These are phyloP conservation scores for Atrichornis clamosus DNA, from an alignment of 2,113 vertebrate species.

Conservation along the genomic window DNA sequence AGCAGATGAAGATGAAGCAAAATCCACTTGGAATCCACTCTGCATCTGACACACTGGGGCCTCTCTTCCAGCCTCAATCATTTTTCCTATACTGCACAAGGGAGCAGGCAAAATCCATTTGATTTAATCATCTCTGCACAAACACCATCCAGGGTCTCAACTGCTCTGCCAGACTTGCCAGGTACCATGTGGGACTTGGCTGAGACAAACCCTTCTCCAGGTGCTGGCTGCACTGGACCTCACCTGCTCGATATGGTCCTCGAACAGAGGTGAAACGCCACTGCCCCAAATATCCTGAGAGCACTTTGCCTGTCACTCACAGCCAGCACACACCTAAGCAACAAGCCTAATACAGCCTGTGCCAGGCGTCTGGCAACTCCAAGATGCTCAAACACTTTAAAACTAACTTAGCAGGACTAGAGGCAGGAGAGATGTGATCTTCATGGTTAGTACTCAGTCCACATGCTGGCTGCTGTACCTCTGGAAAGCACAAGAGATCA, in stretches of 20 bases:
- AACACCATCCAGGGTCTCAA: not conserved
- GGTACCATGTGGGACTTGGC: not conserved
- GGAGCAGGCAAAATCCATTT: not conserved
- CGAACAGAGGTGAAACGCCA: not conserved
- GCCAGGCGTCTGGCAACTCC: not conserved
- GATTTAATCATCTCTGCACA: not conserved
- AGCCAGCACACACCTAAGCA: not conserved
- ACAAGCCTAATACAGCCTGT: not conserved
- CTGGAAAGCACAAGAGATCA: constrained; percentile 4
- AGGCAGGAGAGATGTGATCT: not conserved
- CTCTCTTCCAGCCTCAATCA: not conserved
- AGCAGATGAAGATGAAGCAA: not conserved
- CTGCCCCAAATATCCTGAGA: not conserved
- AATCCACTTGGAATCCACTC: not conserved
- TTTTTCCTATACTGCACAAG: not conserved
- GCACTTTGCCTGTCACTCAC: not conserved
- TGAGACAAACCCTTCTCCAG: not conserved
- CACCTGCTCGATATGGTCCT: not conserved
- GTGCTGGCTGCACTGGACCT: not conserved
- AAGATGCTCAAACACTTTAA: not conserved
- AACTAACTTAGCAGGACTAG: not conserved
- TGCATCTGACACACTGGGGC: not conserved
- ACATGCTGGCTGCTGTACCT: not conserved
- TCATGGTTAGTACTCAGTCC: not conserved
- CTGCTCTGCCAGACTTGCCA: not conserved